phyloP scores from a whole-genome alignment of 2,888 invertebrate species.

The Acrocera orbiculus region DNA sequence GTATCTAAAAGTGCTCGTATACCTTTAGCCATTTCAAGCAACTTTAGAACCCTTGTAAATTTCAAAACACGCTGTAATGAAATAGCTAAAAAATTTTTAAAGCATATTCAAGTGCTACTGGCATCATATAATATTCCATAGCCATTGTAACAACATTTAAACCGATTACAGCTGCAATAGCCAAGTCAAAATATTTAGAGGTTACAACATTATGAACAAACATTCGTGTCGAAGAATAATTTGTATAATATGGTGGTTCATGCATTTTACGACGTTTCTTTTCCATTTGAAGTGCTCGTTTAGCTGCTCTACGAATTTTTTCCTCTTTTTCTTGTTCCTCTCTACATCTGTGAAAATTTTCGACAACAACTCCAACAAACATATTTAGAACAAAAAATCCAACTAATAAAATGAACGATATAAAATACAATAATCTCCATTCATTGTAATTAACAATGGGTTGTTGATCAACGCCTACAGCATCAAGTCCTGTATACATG shows the following conservation, averaged over 20 bases:
- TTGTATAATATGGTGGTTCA: slow-evolving; percentile 88
- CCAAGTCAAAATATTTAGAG: slow-evolving; percentile 97
- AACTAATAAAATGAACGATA: slow-evolving; percentile 93
- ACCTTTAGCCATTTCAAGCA: slow-evolving; percentile 99
- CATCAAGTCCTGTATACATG: slow-evolving; percentile 98
- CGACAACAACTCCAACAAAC: slow-evolving; percentile 99
- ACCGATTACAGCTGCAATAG: slow-evolving; percentile 97
- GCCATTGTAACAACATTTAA: slow-evolving; percentile 99
- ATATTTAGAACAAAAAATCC: slow-evolving; percentile 99
- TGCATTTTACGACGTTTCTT: slow-evolving; percentile 90
- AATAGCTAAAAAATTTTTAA: slow-evolving; percentile 96
- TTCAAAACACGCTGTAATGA: slow-evolving; percentile 95
- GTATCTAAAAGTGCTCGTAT: slow-evolving; percentile 95
- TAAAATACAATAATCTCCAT: slow-evolving; percentile 97
- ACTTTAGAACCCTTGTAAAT: slow-evolving; percentile 92
- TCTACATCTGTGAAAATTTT: slow-evolving; percentile 97
- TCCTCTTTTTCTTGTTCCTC: slow-evolving; percentile 99
- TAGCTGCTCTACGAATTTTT: slow-evolving; percentile 77
- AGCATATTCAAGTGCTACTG: slow-evolving; percentile 77
- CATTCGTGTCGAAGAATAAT: slow-evolving; percentile 75
- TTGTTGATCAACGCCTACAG: slow-evolving; percentile 96
- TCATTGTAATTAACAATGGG: slow-evolving; percentile 96
- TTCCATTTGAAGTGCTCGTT: slow-evolving; percentile 85
- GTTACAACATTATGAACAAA: slow-evolving; percentile 94
- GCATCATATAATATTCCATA: slow-evolving; percentile 99